A percentile compares a stretch with the other conserved stretches of the same genome.
These are phyloP conservation scores for Caloenas nicobarica DNA, from an alignment of 2,113 vertebrate genomes.

Conservation along the genomic window DNA sequence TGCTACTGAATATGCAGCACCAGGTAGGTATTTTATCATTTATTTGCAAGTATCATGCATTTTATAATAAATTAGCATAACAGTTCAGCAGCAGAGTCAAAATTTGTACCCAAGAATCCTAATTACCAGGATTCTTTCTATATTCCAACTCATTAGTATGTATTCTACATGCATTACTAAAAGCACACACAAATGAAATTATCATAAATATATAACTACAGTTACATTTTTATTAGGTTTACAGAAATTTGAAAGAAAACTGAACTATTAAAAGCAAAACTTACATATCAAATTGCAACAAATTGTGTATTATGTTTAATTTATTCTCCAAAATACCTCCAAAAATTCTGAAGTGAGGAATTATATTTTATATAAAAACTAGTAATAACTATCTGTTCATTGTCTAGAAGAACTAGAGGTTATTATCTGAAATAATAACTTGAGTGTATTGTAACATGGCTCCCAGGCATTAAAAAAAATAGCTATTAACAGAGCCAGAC, in stretches of 20 bases:
- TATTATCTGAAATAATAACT: conserved; percentile 35
- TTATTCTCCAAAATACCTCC: not conserved
- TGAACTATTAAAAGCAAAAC: not conserved
- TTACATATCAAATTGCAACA: not conserved
- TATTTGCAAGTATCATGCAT: conserved; percentile 51
- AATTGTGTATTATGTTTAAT: not conserved
- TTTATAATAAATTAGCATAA: conserved; percentile 61
- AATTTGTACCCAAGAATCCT: conserved; percentile 30
- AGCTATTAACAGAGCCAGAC: conserved; percentile 57
- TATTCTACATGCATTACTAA: conserved; percentile 23
- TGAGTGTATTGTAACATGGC: not conserved
- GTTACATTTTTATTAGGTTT: conserved; percentile 35
- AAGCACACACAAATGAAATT: conserved; percentile 36
- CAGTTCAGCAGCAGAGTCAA: conserved; percentile 46
- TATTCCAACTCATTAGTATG: conserved; percentile 45
- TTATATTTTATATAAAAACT: not conserved
- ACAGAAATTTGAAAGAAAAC: not conserved
- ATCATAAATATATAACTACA: conserved; percentile 41
- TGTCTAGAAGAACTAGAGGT: conserved; percentile 4
- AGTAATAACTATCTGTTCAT: not conserved
- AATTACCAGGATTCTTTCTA: conserved; percentile 30
- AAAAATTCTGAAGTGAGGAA: not conserved
- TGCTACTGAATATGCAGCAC: not conserved
- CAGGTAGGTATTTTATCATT: conserved; percentile 19
- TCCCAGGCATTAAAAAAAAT: conserved; percentile 48